Conservation (phyloP, 2,888 invertebrate genomes). For the Leptinotarsa juncta region DNA sequence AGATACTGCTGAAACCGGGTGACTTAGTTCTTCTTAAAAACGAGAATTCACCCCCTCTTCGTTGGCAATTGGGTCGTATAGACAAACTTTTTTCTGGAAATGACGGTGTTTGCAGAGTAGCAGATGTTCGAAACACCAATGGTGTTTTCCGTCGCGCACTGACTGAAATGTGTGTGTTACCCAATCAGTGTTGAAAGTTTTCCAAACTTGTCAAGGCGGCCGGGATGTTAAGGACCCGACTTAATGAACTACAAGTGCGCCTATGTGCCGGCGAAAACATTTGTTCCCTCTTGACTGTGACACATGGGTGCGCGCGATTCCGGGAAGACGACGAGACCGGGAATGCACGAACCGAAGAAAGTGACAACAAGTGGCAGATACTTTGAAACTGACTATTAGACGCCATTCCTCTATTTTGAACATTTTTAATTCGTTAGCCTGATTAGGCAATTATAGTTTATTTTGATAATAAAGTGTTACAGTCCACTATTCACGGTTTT, state of each 20-base stretch:
- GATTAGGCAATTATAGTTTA: neutral
- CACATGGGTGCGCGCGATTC: too few species aligned
- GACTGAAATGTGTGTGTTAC: slow-evolving; percentile 35
- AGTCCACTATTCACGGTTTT: slow-evolving; percentile 9
- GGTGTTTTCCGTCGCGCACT: slow-evolving; percentile 32
- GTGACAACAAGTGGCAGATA: neutral
- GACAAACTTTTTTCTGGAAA: slow-evolving; percentile 39
- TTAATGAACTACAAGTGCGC: neutral
- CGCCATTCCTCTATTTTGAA: neutral
- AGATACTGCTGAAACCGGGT: slow-evolving; percentile 26
- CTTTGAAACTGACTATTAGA: neutral
- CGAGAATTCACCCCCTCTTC: slow-evolving; percentile 38
- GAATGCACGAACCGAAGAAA: neutral
- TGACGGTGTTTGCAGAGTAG: slow-evolving; percentile 39
- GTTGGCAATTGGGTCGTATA: slow-evolving; percentile 40
- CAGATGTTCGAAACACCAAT: slow-evolving; percentile 26
- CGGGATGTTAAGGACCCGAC: slow-evolving; percentile 11
- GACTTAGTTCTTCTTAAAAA: slow-evolving; percentile 38
- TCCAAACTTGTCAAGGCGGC: slow-evolving; percentile 8
- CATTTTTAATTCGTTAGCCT: neutral
- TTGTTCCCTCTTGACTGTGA: too few species aligned
- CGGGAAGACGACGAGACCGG: too few species aligned
- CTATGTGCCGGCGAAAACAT: neutral
- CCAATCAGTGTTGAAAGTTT: slow-evolving; percentile 21
- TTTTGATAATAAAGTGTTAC: neutral